Conservation (phyloP, 2,113 vertebrate species). For the Catharus fuscescens region DNA sequence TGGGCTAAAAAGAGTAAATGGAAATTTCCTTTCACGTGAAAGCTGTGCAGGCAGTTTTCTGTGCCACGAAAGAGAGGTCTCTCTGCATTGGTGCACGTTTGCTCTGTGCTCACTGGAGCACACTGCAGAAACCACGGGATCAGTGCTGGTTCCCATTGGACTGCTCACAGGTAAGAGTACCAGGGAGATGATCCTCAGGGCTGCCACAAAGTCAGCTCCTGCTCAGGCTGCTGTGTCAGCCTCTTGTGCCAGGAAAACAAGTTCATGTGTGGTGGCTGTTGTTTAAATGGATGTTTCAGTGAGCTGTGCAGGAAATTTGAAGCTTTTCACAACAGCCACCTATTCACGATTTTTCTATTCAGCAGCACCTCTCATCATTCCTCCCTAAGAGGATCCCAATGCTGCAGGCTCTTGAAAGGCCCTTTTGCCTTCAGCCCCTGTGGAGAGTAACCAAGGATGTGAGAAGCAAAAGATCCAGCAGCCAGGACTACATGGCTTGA, state of each 20-base stretch:
- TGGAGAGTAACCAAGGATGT: not conserved
- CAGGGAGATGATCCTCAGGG: not conserved
- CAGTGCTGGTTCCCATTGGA: not conserved
- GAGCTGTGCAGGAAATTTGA: not conserved
- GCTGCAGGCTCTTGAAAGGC: not conserved
- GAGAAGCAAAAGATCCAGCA: not conserved
- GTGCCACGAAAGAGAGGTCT: not conserved
- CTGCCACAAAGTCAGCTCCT: not conserved
- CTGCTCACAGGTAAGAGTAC: not conserved
- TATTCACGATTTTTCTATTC: not conserved
- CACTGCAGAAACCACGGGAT: not conserved
- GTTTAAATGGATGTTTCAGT: not conserved
- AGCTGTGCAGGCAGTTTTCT: not conserved
- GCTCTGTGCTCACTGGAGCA: not conserved
- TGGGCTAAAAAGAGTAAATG: not conserved
- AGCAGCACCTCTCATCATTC: not conserved
- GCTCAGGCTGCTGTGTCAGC: not conserved
- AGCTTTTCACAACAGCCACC: not conserved
- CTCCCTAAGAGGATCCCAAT: not conserved
- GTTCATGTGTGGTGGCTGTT: not conserved
- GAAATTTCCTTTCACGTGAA: not conserved
- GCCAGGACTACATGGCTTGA: not conserved
- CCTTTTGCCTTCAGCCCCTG: not conserved
- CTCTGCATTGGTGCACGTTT: not conserved
- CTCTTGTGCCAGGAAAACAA: not conserved